Base-by-base conservation (phyloP, 1,140 invertebrate genomes). In the Diuraphis noxia region DNA sequence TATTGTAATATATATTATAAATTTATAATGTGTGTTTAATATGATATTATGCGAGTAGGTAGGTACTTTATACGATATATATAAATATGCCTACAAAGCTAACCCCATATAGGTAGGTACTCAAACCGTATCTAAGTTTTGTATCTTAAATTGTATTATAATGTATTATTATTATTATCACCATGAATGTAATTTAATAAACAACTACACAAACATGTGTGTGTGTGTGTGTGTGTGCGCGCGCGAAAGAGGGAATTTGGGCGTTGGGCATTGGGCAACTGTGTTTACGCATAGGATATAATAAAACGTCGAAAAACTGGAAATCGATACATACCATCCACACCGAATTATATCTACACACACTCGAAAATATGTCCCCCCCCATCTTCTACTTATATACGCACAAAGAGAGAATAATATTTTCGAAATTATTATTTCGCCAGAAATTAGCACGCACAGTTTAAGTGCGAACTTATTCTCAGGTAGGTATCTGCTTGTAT, bases 11-110 rank as follows among this genome's bases (percentile, higher is more conserved):
- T 30, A 30, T 63, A 21, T 49, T 49, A 49, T 49, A n/a, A n/a
- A n/a, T n/a, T n/a, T 72, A n/a, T 72, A 72, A 72, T 72, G 56
- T 72, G 56, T 72, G n/a, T 72, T 72, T 72, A 79, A 79, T 79
- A 36, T 79, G 34, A 79, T 79, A 36, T 36, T 36, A 79, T 79
- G 34, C 72, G 72, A 34, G 4, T n/a, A n/a, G 9, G 30, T 72
- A 72, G 13, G n/a, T n/a, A 72, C 56, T 72, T 19, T 49, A n/a
- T 17, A 63, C 56, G 13, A 30, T 49, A 49, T 49, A 49, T 17
- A 19, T 49, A 25, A 9, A 34, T 21, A 49, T n/a, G 34, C 56
- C 56, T 72, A 72, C 56, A 72, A 72, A 72, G 56, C 30, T 30
- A 4, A 77, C 72, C n/a, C 72, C n/a, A 36, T 79, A 79, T 36